These are phyloP conservation scores for Steinernema scapterisci DNA, from an alignment of 2,888 invertebrate genomes.

Conservation along the genomic window DNA sequence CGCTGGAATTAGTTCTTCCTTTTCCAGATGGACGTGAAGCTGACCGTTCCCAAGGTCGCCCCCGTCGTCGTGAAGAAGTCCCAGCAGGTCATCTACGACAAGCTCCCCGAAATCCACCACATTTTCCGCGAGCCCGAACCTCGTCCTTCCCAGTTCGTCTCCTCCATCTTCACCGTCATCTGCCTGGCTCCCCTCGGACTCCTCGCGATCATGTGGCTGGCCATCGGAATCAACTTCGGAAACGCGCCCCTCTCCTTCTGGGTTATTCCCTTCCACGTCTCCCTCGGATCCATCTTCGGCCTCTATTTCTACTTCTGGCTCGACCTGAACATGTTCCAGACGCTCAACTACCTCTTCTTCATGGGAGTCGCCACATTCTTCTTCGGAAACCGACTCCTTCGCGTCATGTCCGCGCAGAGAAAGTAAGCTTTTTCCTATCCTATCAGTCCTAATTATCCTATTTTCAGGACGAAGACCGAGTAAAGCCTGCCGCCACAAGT, in stretches of 20 bases:
- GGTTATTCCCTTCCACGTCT: slow-evolving; percentile 86
- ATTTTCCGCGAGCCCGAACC: slow-evolving; percentile 88
- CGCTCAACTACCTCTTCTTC: slow-evolving; percentile 84
- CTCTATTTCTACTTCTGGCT: slow-evolving; percentile 91
- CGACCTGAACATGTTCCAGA: slow-evolving; percentile 88
- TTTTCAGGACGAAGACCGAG: slow-evolving; percentile 15
- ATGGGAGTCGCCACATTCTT: slow-evolving; percentile 88
- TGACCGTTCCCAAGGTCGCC: slow-evolving; percentile 75
- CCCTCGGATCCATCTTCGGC: slow-evolving; percentile 83
- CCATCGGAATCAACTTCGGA: slow-evolving; percentile 83
- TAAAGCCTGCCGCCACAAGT: slow-evolving; percentile 14
- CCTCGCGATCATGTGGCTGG: slow-evolving; percentile 83
- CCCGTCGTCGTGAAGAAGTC: slow-evolving; percentile 58
- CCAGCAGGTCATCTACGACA: slow-evolving; percentile 62
- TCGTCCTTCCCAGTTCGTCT: slow-evolving; percentile 84
- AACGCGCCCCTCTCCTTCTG: slow-evolving; percentile 80
- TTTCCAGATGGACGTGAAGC: slow-evolving; percentile 74
- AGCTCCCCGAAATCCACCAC: slow-evolving; percentile 72
- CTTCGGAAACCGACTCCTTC: slow-evolving; percentile 85
- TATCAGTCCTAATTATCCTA: neutral
- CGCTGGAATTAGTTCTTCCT: neutral
- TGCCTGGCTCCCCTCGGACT: slow-evolving; percentile 82
- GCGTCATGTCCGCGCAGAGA: slow-evolving; percentile 48
- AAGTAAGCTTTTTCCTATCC: slow-evolving; percentile 39
- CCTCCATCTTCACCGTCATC: slow-evolving; percentile 85